phyloP scores from a whole-genome alignment of 2,113 vertebrate genomes.

The Thamnaconus septentrionalis region DNA sequence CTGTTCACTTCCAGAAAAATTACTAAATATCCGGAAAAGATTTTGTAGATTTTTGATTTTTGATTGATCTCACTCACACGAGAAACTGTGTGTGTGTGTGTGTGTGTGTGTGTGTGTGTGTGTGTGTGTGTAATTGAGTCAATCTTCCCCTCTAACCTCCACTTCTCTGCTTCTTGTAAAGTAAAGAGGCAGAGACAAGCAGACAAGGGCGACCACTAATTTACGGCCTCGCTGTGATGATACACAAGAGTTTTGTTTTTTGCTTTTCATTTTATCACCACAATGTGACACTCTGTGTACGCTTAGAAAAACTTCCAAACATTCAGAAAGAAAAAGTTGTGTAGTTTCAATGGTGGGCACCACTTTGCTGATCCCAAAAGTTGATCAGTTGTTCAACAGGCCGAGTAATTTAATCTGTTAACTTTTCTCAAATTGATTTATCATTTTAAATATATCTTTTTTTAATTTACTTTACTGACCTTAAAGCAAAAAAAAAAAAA shows the following conservation, averaged over 20 bases:
- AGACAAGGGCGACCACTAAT: neutral
- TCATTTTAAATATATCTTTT: neutral
- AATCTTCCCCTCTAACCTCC: constrained; percentile 34
- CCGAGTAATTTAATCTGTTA: no score
- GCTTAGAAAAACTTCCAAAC: no score
- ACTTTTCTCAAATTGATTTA: no score
- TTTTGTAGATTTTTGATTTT: no score
- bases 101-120: constrained; percentile 12
- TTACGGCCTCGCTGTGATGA: neutral
- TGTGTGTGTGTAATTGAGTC: constrained; percentile 4
- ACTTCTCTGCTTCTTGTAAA: constrained; percentile 35
- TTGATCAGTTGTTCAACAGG: no score
- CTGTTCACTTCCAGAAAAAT: no score
- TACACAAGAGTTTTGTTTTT: neutral
- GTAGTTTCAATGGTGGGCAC: no score
- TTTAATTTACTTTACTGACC: neutral
- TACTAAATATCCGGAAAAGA: no score
- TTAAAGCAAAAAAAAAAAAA: neutral
- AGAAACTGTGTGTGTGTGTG: constrained; percentile 18
- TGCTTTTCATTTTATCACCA: neutral
- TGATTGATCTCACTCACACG: no score
- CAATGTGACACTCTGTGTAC: neutral
- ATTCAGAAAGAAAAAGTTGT: no score
- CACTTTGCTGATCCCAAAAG: no score
- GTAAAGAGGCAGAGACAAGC: constrained; percentile 20